Evolutionary conservation across 2,888 invertebrate species (phyloP).

Genomic region (Himalopsyche japonica): DNA sequence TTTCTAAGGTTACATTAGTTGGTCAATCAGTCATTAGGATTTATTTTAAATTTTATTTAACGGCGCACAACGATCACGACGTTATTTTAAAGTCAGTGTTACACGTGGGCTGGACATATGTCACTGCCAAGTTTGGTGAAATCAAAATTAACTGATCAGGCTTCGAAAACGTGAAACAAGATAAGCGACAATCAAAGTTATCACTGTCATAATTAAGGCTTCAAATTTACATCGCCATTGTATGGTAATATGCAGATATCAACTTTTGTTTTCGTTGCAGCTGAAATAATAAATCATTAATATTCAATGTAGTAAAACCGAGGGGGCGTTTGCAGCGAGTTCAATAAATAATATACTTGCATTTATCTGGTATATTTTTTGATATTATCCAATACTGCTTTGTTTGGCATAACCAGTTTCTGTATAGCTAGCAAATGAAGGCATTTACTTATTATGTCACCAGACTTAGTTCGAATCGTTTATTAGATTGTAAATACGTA

Average conservation of each 20-base stretch:
- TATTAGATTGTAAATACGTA: too few relatives aligned
- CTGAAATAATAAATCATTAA: neutral
- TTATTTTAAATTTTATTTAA: too few relatives aligned
- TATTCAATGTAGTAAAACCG: neutral
- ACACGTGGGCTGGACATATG: neutral
- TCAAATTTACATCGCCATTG: constrained; percentile 15
- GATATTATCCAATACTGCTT: too few relatives aligned
- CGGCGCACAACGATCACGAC: neutral
- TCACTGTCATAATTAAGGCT: neutral
- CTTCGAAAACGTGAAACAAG: constrained; percentile 1
- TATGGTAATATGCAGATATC: constrained; percentile 23
- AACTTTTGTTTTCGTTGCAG: constrained; percentile 24
- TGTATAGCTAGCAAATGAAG: too few relatives aligned
- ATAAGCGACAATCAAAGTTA: neutral
- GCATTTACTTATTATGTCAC: too few relatives aligned
- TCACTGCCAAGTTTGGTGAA: neutral
- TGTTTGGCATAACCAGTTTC: too few relatives aligned
- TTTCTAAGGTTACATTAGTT: neutral
- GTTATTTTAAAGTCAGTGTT: neutral
- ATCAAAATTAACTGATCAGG: neutral
- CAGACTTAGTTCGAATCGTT: too few relatives aligned
- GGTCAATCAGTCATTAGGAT: too few relatives aligned
- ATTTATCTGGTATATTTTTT: neutral
- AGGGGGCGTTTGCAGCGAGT: neutral
- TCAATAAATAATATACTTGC: neutral